phyloP scores from a whole-genome alignment of 2,113 vertebrate genomes.

The Elgaria multicarinata region DNA sequence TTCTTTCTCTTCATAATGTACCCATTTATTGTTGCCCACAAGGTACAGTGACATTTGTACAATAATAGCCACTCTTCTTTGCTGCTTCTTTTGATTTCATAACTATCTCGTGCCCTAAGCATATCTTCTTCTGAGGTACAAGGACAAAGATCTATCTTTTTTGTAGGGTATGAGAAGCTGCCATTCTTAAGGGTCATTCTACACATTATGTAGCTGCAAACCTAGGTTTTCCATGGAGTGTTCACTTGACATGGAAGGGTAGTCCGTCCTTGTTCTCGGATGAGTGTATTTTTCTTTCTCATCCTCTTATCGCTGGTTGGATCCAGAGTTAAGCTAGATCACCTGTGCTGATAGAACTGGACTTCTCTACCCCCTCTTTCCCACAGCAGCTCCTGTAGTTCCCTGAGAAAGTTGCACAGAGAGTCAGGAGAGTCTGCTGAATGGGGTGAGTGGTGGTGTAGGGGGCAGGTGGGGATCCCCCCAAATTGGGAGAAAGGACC shows the following conservation, averaged over 20 bases:
- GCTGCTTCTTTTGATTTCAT: conserved; percentile 13
- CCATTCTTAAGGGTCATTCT: background rate
- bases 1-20: background rate
- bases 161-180: background rate
- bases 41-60: conserved; percentile 10
- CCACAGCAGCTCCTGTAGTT: too few relatives aligned
- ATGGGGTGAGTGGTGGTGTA: too few relatives aligned
- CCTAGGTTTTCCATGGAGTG: background rate
- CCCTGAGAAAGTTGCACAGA: too few relatives aligned
- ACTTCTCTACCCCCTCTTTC: too few relatives aligned
- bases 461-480: too few relatives aligned
- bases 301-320: too few relatives aligned
- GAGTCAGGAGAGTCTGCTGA: too few relatives aligned
- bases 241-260: background rate
- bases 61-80: background rate
- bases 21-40: conserved; percentile 25
- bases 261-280: background rate
- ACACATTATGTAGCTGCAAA: background rate
- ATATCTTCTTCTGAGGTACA: background rate
- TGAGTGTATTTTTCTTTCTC: background rate
- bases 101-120: background rate
- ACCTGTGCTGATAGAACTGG: too few relatives aligned
- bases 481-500: too few relatives aligned
- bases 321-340: too few relatives aligned
- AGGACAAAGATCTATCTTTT: conserved; percentile 14